These are phyloP conservation scores for Mythimna impura DNA, from an alignment of 2,888 invertebrate genomes.

Conservation along the genomic window DNA sequence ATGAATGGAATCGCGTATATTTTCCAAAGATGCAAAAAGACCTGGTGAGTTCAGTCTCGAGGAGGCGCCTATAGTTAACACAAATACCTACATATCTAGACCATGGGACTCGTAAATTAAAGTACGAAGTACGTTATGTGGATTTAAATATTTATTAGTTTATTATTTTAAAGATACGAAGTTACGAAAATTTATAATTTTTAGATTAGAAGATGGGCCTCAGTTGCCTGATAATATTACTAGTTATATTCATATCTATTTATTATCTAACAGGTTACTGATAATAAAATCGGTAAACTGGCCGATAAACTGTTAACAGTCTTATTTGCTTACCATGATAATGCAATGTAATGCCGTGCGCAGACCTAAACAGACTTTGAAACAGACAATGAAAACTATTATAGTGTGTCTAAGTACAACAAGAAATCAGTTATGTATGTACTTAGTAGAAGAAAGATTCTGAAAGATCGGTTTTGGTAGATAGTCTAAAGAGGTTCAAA, in stretches of 20 bases:
- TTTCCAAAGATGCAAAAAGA: not conserved
- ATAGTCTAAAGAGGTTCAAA: not conserved
- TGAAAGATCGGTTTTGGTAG: no score
- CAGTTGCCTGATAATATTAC: no score
- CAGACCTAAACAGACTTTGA: not conserved
- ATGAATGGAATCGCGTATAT: not conserved
- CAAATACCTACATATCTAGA: not conserved
- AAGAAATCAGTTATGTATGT: no score
- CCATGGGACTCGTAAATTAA: not conserved
- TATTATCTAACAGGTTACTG: slow-evolving; percentile 4
- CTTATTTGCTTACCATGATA: not conserved
- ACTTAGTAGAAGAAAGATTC: no score
- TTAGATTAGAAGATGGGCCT: no score
- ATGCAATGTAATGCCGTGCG: not conserved
- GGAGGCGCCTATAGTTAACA: not conserved
- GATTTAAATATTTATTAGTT: no score
- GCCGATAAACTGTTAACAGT: not conserved
- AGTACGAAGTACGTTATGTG: not conserved
- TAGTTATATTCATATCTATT: no score
- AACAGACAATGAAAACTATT: not conserved
- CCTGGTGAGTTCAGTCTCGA: not conserved
- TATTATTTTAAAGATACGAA: no score
- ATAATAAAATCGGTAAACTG: not conserved
- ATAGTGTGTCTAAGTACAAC: not conserved
- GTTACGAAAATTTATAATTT: no score